These are phyloP conservation scores for Heliconius himera DNA, from an alignment of 1,140 invertebrate species.

Conservation along the genomic window DNA sequence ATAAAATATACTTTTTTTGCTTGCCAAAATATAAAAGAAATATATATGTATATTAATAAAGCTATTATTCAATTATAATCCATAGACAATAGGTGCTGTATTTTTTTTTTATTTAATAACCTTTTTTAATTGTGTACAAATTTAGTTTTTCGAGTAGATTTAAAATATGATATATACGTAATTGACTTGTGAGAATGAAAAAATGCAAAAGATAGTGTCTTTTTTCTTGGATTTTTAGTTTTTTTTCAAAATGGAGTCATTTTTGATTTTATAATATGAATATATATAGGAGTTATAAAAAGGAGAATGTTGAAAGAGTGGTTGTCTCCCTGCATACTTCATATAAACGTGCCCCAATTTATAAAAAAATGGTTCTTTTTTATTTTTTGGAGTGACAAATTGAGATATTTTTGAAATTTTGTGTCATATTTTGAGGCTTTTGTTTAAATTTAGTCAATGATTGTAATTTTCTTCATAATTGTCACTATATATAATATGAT, in stretches of 20 bases:
- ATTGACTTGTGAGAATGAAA: constrained; percentile 3
- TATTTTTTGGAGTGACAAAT: neutral
- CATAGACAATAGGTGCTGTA: constrained; percentile 36
- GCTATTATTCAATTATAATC: constrained; percentile 25
- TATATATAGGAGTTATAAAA: neutral
- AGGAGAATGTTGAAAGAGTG: neutral
- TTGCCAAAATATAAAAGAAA: neutral
- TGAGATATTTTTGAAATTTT: neutral
- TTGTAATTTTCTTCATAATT: neutral
- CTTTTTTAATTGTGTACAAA: constrained; percentile 17
- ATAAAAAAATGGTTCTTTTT: neutral
- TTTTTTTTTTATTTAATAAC: constrained; percentile 12
- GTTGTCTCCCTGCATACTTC: neutral
- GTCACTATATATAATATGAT: neutral
- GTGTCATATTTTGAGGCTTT: constrained; percentile 53
- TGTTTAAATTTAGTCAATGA: constrained; percentile 17
- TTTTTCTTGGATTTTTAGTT: neutral
- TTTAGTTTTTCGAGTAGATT: constrained; percentile 27
- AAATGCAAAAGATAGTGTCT: neutral
- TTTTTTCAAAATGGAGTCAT: neutral
- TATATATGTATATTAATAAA: constrained; percentile 8
- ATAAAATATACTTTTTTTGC: constrained; percentile 2
- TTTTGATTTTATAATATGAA: neutral
- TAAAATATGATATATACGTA: constrained; percentile 34
- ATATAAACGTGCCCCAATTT: neutral